Evolutionary conservation across 1,140 invertebrate genomes (phyloP).

Genomic region (Phthorimaea operculella): DNA sequence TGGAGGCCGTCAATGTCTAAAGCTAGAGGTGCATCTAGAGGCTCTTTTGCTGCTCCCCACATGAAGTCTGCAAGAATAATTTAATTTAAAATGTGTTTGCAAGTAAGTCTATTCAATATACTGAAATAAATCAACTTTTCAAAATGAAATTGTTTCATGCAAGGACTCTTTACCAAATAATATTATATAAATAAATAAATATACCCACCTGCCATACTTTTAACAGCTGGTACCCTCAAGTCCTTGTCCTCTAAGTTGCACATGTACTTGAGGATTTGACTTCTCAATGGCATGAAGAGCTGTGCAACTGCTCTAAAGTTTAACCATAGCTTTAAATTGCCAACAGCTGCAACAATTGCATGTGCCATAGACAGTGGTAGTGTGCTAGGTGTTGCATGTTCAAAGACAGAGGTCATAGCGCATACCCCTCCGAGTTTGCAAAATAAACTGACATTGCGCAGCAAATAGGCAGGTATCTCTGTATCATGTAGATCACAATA

Average conservation of each 20-base stretch:
- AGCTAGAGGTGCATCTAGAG: slow-evolving; percentile 84
- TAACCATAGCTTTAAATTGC: slow-evolving; percentile 94
- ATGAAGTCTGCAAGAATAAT: slow-evolving; percentile 78
- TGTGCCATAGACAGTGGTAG: slow-evolving; percentile 89
- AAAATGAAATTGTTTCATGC: no score
- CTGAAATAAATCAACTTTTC: no score
- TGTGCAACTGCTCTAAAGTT: slow-evolving; percentile 90
- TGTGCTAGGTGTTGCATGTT: slow-evolving; percentile 75
- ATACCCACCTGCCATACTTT: slow-evolving; percentile 85
- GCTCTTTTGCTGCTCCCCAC: slow-evolving; percentile 94
- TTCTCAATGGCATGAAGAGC: slow-evolving; percentile 86
- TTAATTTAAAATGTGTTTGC: no score
- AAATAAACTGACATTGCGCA: slow-evolving; percentile 91
- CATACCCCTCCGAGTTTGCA: slow-evolving; percentile 90
- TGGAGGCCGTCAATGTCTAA: slow-evolving; percentile 92
- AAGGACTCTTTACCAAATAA: background rate
- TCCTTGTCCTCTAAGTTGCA: slow-evolving; percentile 93
- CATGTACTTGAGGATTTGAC: slow-evolving; percentile 91
- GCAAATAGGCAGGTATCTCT: slow-evolving; percentile 88
- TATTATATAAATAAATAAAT: background rate
- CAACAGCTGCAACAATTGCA: slow-evolving; percentile 89
- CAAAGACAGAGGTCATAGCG: slow-evolving; percentile 87
- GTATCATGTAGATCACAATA: slow-evolving; percentile 94
- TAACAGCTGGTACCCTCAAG: slow-evolving; percentile 83
- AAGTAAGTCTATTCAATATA: no score